Percentiles rank a stretch among this genome's conserved stretches.
Evolutionary conservation across 1,140 invertebrate species (phyloP).

Genomic region (Araneus ventricosus): DNA sequence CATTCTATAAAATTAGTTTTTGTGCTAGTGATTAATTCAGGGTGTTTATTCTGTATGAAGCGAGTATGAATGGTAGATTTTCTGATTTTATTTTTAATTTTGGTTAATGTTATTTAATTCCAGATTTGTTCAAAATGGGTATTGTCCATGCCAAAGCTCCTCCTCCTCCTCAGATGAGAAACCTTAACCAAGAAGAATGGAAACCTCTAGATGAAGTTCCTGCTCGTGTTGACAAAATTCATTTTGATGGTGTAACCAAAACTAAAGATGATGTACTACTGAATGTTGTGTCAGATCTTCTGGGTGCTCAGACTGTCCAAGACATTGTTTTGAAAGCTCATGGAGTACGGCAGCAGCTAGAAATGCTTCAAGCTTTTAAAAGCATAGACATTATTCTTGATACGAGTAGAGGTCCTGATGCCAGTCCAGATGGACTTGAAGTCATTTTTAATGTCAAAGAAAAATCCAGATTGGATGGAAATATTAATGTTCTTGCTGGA

Average conservation of each 20-base stretch:
- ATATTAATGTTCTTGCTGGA: slow-evolving; percentile 90
- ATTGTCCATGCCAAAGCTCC: slow-evolving; percentile 62
- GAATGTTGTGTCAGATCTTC: slow-evolving; percentile 86
- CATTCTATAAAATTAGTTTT: too few species aligned
- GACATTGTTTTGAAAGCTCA: slow-evolving; percentile 81
- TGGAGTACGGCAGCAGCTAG: slow-evolving; percentile 85
- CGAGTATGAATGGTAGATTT: not conserved
- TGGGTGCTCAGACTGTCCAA: slow-evolving; percentile 84
- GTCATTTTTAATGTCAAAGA: slow-evolving; percentile 91
- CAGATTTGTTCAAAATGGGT: slow-evolving; percentile 50
- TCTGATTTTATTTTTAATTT: not conserved
- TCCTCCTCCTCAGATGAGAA: slow-evolving; percentile 44
- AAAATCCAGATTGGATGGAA: slow-evolving; percentile 86
- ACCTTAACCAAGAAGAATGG: slow-evolving; percentile 32
- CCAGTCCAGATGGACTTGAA: slow-evolving; percentile 89
- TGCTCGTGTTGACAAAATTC: slow-evolving; percentile 88
- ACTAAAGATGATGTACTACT: slow-evolving; percentile 92
- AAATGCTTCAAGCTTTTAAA: slow-evolving; percentile 90
- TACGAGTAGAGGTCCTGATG: slow-evolving; percentile 85
- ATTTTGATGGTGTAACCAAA: slow-evolving; percentile 88
- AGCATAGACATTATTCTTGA: slow-evolving; percentile 90
- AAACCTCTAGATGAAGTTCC: slow-evolving; percentile 62
- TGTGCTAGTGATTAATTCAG: too few species aligned
- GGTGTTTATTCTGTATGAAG: too few species aligned
- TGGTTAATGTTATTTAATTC: not conserved